These are phyloP conservation scores for Augochlorella aurata DNA, from an alignment of 2,888 invertebrate species.

Conservation along the genomic window DNA sequence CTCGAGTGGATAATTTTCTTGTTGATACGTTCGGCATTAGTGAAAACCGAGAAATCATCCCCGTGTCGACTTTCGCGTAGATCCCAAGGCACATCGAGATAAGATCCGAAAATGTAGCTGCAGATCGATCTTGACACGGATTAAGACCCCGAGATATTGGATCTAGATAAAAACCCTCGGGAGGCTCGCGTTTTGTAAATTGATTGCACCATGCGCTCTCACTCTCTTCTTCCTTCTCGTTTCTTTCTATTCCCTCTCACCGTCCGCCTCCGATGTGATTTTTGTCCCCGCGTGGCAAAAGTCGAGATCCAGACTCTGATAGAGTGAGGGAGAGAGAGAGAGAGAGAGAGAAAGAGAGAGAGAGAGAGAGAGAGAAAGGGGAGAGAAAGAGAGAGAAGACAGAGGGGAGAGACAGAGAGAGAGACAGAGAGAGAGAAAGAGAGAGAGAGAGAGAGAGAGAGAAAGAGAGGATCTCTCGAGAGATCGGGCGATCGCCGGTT, in stretches of 20 bases:
- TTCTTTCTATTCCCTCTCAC: not conserved
- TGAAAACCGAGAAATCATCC: conserved; percentile 57
- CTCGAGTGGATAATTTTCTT: conserved; percentile 81
- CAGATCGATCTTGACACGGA: conserved; percentile 66
- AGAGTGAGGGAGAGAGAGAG: conserved; percentile 5
- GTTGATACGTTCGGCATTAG: conserved; percentile 79
- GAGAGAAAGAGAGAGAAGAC: no score
- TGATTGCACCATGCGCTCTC: conserved; percentile 47
- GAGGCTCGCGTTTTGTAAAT: conserved; percentile 54
- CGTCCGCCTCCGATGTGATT: conserved; percentile 47
- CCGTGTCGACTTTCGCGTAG: conserved; percentile 16
- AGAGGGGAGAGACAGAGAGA: conserved; percentile 16
- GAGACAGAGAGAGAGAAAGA: not conserved
- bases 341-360: not conserved
- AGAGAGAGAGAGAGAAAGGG: conserved; percentile 7
- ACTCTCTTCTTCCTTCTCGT: conserved; percentile 11
- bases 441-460: not conserved
- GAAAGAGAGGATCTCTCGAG: conserved; percentile 7
- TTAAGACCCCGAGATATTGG: conserved; percentile 78
- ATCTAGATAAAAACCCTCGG: conserved; percentile 74
- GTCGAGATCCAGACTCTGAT: conserved; percentile 56
- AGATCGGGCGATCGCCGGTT: conserved; percentile 44
- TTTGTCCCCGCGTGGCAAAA: conserved; percentile 58
- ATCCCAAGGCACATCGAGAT: conserved; percentile 33
- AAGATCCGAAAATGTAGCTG: conserved; percentile 53